A percentile compares a stretch with the other conserved stretches of the same genome.
These are phyloP conservation scores for Scaptomyza montana DNA, from an alignment of 1,140 invertebrate species.

Conservation along the genomic window DNA sequence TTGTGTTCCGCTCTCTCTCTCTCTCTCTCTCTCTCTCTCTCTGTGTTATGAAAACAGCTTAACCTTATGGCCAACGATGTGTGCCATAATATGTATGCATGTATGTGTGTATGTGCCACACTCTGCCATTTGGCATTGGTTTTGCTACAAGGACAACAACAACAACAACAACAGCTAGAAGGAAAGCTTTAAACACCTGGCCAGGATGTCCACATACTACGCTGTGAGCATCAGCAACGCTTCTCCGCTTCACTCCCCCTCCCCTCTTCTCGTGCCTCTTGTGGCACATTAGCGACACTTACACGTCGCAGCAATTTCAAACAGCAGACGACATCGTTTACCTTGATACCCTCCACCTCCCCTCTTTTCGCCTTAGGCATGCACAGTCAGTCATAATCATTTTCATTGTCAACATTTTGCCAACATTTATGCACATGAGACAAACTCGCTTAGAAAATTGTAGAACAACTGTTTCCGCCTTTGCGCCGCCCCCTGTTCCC, in stretches of 20 bases:
- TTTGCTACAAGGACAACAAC: conserved; percentile 64
- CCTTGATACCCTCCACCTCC: conserved; percentile 17
- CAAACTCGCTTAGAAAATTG: conserved; percentile 47
- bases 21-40: background rate
- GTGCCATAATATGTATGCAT: conserved; percentile 57
- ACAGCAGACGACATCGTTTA: conserved; percentile 71
- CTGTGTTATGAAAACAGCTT: conserved; percentile 75
- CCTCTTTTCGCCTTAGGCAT: conserved; percentile 1
- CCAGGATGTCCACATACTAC: conserved; percentile 48
- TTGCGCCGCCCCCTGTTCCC: too few species aligned
- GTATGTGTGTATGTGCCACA: conserved; percentile 57
- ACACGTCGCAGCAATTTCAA: conserved; percentile 80
- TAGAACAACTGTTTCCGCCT: background rate
- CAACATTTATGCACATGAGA: conserved; percentile 57
- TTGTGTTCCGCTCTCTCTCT: conserved; percentile 15
- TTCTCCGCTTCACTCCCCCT: conserved; percentile 2
- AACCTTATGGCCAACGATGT: conserved; percentile 81
- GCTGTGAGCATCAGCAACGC: conserved; percentile 21
- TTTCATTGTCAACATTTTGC: conserved; percentile 79
- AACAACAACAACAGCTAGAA: conserved; percentile 38
- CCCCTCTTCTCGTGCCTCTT: background rate
- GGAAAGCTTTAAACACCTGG: conserved; percentile 49
- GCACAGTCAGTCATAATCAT: conserved; percentile 73
- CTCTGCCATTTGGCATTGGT: conserved; percentile 61
- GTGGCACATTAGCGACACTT: conserved; percentile 77